These are phyloP conservation scores for Ormyrus labotus DNA, from an alignment of 2,888 invertebrate species.

Conservation along the genomic window DNA sequence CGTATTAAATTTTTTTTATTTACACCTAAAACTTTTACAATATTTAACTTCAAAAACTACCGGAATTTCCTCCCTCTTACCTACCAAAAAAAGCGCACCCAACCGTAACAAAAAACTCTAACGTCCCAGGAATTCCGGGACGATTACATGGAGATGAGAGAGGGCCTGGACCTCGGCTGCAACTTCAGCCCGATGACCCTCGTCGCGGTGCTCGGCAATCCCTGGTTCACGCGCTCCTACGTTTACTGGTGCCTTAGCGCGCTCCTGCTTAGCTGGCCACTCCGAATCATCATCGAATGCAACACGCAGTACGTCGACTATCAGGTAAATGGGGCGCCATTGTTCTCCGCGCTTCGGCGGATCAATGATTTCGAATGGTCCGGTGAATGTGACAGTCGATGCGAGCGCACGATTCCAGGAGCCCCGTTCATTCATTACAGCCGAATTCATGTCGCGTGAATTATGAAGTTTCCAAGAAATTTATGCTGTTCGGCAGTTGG, in stretches of 20 bases:
- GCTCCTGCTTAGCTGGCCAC: constrained; percentile 88
- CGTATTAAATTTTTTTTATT: too few species aligned
- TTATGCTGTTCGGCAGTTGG: too few species aligned
- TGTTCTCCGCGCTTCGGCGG: neutral
- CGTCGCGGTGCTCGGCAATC: constrained; percentile 74
- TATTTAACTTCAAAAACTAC: too few species aligned
- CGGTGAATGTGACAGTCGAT: neutral
- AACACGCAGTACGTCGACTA: constrained; percentile 89
- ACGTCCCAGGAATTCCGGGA: constrained; percentile 81
- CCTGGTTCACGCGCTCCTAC: constrained; percentile 83
- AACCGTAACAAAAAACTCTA: too few species aligned
- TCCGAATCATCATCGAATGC: constrained; percentile 86
- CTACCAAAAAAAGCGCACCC: too few species aligned
- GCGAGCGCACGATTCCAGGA: too few species aligned
- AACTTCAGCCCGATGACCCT: constrained; percentile 71
- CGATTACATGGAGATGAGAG: constrained; percentile 91
- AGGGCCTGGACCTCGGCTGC: constrained; percentile 84
- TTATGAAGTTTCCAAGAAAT: too few species aligned
- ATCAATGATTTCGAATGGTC: neutral
- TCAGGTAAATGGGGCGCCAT: constrained; percentile 78
- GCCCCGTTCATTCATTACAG: too few species aligned
- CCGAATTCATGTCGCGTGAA: too few species aligned
- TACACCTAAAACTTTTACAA: too few species aligned
- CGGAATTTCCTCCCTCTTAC: too few species aligned
- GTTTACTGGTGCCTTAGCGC: constrained; percentile 87